phyloP scores from a whole-genome alignment of 2,888 invertebrate genomes.

The Pyrocoelia pectoralis region DNA sequence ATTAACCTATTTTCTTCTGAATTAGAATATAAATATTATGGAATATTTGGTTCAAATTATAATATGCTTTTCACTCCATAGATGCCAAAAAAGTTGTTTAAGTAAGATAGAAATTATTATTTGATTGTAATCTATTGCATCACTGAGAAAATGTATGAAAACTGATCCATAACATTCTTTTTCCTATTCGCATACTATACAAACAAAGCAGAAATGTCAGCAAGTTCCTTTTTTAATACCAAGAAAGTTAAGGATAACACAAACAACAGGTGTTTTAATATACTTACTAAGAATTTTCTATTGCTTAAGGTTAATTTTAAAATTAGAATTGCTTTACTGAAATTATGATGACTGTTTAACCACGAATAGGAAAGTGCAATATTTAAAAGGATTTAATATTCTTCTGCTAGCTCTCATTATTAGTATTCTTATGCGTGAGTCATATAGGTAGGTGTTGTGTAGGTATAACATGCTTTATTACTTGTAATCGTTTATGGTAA shows the following conservation, averaged over 20 bases:
- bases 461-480: slow-evolving; percentile 17
- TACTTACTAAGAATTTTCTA: slow-evolving; percentile 14
- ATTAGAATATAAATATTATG: too few species aligned
- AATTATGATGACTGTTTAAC: slow-evolving; percentile 5
- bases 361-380: neutral
- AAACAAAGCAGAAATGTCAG: slow-evolving; percentile 9
- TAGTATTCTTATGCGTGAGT: slow-evolving; percentile 22
- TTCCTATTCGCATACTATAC: slow-evolving; percentile 1
- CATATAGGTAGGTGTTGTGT: slow-evolving; percentile 31
- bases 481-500: slow-evolving; percentile 6
- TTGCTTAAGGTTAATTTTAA: slow-evolving; percentile 8
- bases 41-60: too few species aligned
- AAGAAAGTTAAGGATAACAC: slow-evolving; percentile 10
- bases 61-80: too few species aligned
- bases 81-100: too few species aligned
- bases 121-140: too few species aligned
- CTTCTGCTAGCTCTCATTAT: neutral
- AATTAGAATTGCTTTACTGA: slow-evolving; percentile 6
- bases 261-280: slow-evolving; percentile 10
- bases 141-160: too few species aligned
- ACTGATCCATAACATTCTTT: too few species aligned
- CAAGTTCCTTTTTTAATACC: slow-evolving; percentile 14
- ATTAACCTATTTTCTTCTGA: too few species aligned
- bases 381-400: slow-evolving; percentile 2
- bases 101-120: too few species aligned